phyloP scores from a whole-genome alignment of 2,888 invertebrate species.

The Aricia artaxerxes region DNA sequence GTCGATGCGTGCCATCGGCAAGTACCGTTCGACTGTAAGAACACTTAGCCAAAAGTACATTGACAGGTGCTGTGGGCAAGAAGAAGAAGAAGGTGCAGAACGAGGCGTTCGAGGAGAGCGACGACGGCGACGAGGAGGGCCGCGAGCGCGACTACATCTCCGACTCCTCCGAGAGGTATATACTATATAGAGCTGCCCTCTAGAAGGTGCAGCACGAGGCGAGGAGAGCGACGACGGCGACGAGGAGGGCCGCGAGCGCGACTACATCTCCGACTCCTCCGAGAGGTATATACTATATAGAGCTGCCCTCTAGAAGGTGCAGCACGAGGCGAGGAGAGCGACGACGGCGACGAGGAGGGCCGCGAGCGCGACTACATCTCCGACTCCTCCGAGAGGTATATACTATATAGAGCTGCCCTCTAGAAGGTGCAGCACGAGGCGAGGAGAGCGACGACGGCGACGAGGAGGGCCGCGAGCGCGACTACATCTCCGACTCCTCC shows the following conservation, averaged over 20 bases:
- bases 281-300: conserved; percentile 64
- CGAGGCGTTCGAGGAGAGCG: conserved; percentile 97
- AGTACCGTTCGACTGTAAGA: too few relatives aligned
- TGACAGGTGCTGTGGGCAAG: conserved; percentile 81
- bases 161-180: conserved; percentile 87
- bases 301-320: conserved; percentile 78
- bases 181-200: too few relatives aligned
- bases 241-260: conserved; percentile 95
- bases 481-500: conserved; percentile 95
- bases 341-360: conserved; percentile 98
- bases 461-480: conserved; percentile 95
- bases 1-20: too few relatives aligned
- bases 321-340: conserved; percentile 98
- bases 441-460: conserved; percentile 98
- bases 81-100: conserved; percentile 91
- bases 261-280: conserved; percentile 95
- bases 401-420: too few relatives aligned
- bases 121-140: conserved; percentile 98
- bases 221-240: conserved; percentile 99
- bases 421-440: conserved; percentile 93
- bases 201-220: conserved; percentile 92
- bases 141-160: conserved; percentile 97
- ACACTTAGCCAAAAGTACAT: too few relatives aligned
- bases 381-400: conserved; percentile 85
- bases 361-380: conserved; percentile 97